Evolutionary conservation across 2,113 vertebrate species (phyloP).

Genomic region (Boleophthalmus pectinirostris): DNA sequence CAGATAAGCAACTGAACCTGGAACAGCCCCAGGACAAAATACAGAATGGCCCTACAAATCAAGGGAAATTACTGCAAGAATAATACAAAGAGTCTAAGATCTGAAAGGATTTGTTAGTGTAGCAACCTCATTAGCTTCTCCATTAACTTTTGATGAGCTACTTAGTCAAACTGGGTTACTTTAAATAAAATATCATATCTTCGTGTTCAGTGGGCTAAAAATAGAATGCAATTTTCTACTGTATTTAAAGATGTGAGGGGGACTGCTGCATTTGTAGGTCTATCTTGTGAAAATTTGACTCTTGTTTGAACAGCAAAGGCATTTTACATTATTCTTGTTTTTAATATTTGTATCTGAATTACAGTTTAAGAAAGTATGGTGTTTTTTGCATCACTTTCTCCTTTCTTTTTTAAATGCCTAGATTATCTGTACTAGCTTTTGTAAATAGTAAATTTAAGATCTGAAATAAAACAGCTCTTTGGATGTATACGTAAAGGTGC

Average conservation of each 20-base stretch:
- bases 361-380: too few relatives aligned
- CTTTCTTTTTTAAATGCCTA: too few relatives aligned
- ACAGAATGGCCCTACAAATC: not conserved
- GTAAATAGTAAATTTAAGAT: too few relatives aligned
- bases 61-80: not conserved
- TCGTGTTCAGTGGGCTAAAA: slow-evolving; percentile 4
- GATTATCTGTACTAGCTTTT: too few relatives aligned
- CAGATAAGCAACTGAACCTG: not conserved
- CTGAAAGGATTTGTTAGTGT: not conserved
- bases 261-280: too few relatives aligned
- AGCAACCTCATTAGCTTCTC: not conserved
- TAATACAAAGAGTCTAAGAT: not conserved
- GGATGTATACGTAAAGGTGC: too few relatives aligned
- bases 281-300: not conserved
- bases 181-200: not conserved
- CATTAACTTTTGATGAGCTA: not conserved
- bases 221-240: not conserved
- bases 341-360: not conserved
- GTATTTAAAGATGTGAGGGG: not conserved
- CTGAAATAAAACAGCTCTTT: too few relatives aligned
- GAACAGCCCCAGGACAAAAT: not conserved
- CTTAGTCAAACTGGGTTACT: not conserved
- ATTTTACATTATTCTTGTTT: not conserved
- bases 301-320: not conserved
- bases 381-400: too few relatives aligned